These are phyloP conservation scores for Acromyrmex heyeri DNA, from an alignment of 1,140 invertebrate species.

Conservation along the genomic window DNA sequence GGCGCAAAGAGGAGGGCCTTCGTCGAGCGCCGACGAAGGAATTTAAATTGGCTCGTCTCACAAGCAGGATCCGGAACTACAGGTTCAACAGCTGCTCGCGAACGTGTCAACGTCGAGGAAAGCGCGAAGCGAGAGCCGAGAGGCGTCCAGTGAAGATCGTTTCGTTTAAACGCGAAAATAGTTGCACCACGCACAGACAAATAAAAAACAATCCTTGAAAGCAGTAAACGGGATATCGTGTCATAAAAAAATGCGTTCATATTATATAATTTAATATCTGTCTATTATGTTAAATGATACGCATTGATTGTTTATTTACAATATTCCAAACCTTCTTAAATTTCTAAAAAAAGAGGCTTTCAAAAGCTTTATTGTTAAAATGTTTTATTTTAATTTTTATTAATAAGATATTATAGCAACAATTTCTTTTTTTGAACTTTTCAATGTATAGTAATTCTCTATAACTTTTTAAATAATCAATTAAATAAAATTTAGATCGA, in stretches of 20 bases:
- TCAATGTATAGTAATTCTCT: not conserved
- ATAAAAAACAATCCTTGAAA: not conserved
- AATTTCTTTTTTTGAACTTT: not conserved
- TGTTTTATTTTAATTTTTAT: too few relatives aligned
- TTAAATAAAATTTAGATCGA: too few relatives aligned
- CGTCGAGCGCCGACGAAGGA: constrained; percentile 54
- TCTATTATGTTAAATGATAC: not conserved
- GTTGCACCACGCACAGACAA: not conserved
- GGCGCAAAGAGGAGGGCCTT: constrained; percentile 48
- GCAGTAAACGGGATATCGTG: not conserved
- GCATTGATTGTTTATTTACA: not conserved
- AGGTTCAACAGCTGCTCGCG: constrained; percentile 42
- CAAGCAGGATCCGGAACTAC: constrained; percentile 63
- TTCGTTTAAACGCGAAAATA: constrained; percentile 7
- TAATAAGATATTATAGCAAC: not conserved
- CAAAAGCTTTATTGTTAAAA: too few relatives aligned
- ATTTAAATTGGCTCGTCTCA: constrained; percentile 66
- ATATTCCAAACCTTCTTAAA: not conserved
- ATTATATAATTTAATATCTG: not conserved
- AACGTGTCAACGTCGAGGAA: constrained; percentile 12
- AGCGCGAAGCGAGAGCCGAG: not conserved
- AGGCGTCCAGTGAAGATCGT: not conserved
- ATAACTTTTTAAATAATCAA: not conserved
- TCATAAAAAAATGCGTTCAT: not conserved
- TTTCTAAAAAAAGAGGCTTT: not conserved